Evolutionary conservation across 2,888 invertebrate species (phyloP).

Genomic region (Automeris io): DNA sequence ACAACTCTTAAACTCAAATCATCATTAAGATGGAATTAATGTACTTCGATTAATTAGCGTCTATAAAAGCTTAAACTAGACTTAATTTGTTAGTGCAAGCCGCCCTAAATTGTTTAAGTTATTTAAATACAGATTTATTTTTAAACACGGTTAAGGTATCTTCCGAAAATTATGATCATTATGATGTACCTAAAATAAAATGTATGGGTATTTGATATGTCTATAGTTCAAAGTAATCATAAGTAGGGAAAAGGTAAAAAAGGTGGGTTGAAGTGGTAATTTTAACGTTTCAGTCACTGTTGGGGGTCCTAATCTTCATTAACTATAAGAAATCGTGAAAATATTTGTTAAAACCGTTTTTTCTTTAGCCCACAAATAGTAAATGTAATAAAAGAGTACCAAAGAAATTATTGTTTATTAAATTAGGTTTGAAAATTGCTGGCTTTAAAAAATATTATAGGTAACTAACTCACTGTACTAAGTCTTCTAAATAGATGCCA

Average conservation of each 20-base stretch:
- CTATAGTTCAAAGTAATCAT: conserved; percentile 35
- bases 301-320: conserved; percentile 27
- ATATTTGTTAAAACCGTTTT: too few species aligned
- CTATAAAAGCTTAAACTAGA: too few species aligned
- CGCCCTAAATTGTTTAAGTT: conserved; percentile 3
- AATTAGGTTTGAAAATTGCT: too few species aligned
- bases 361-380: too few species aligned
- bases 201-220: conserved; percentile 5
- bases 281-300: conserved; percentile 21
- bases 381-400: not conserved
- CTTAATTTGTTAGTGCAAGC: too few species aligned
- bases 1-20: too few species aligned
- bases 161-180: not conserved
- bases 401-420: too few species aligned
- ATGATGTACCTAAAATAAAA: conserved; percentile 1
- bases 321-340: conserved; percentile 1
- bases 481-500: conserved; percentile 37
- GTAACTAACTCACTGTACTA: too few species aligned
- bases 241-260: conserved; percentile 22
- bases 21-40: too few species aligned
- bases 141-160: not conserved
- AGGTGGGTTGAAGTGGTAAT: conserved; percentile 18
- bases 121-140: conserved; percentile 2
- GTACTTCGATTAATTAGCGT: too few species aligned
- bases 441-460: too few species aligned